Evolutionary conservation across 1,140 invertebrate genomes (phyloP), one percentile per base, ranked within the genome.

Genomic region (Penaeus chinensis): DNA sequence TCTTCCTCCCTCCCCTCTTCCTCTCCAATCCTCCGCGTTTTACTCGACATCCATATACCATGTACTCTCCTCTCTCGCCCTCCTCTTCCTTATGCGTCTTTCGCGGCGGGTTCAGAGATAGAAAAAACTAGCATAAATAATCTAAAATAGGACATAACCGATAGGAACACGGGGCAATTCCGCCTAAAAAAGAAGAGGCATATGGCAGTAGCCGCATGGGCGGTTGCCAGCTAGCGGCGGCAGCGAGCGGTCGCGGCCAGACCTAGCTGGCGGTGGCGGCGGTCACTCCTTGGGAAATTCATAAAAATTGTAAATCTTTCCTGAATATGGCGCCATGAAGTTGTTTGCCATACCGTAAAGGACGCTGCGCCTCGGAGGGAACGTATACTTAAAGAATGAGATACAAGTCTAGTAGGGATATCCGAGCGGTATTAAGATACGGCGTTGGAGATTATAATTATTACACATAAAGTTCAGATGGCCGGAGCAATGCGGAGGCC

Each of bases 301-400:
- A 66, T 66, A 69, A 82, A 82, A 79, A 79, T 79, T 79, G 42
- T 79, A 60, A 79, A 60, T 74, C 71, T 74, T 74, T 37, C 42
- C 24, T 13, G 71, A 32, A 27, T 74, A 74, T 74, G 81, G 65
- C 63, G 32, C 63, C 63, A 69, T 82, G 81, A 82, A 24, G 65
- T 22, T 54, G 47, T 79, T 61, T 11, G 13, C 24, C 22, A 19
- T 62, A 32, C 19, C 22, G 47, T 82, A n/a, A 54, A 62, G 79
- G 60, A 27, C 18, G 60, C 61, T 63, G 32, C 54, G 5, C 47
- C 79, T n/a, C 47, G 20, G 47, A 27, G 4, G 47, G 79, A 27
- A 61, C 24, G 20, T 32, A 61, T 19, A 7, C 27, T 32, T 74
- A 37, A 32, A 74, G n/a, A 24, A 74, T 27, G 54, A 54, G 54